These are phyloP conservation scores for Sinohyriopsis cumingii DNA, from an alignment of 2,888 invertebrate genomes.

Conservation along the genomic window DNA sequence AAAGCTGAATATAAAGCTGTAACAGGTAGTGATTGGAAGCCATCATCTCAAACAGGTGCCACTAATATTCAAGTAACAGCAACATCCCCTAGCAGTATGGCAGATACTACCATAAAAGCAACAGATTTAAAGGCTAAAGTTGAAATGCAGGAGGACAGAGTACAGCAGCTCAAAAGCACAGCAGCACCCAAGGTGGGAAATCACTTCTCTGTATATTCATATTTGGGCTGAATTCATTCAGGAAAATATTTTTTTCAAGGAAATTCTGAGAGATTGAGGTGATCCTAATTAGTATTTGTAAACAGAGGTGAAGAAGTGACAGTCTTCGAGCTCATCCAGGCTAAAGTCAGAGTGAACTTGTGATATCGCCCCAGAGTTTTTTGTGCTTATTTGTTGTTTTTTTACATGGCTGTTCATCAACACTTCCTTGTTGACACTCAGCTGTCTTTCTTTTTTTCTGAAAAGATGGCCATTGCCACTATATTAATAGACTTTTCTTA, in stretches of 20 bases:
- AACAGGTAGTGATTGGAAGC: conserved; percentile 80
- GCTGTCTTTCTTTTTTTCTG: no score
- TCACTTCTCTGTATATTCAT: neutral
- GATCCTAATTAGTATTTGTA: neutral
- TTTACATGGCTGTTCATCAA: no score
- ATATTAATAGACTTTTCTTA: no score
- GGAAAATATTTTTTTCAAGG: neutral
- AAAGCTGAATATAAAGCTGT: conserved; percentile 83
- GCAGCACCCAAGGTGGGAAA: conserved; percentile 78
- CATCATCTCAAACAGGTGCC: conserved; percentile 9
- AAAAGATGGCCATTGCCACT: no score
- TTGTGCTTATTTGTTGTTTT: no score
- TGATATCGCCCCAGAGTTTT: no score
- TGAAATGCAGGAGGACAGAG: conserved; percentile 79
- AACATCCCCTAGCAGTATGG: conserved; percentile 1
- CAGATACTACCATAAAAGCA: conserved; percentile 28
- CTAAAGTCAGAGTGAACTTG: neutral
- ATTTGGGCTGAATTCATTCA: no score
- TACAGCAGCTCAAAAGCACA: conserved; percentile 80
- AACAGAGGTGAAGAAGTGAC: neutral
- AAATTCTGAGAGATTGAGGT: neutral
- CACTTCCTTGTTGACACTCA: no score
- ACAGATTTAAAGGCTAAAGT: conserved; percentile 51
- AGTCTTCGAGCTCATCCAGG: neutral
- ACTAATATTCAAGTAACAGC: neutral